Conservation (phyloP, 2,797 vertebrate species). For the Trachurus trachurus region DNA sequence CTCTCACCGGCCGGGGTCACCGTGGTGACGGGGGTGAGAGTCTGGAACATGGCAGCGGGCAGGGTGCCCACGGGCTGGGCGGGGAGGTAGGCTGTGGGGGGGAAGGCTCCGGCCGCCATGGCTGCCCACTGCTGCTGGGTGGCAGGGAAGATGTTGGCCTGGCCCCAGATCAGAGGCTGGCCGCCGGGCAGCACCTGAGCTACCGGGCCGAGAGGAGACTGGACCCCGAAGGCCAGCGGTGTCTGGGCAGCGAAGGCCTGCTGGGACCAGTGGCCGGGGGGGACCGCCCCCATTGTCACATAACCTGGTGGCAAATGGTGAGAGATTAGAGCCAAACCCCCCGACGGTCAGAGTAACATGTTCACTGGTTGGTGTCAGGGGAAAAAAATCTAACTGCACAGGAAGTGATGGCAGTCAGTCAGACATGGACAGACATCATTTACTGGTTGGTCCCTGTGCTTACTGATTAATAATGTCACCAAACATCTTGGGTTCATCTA, state of each 20-base stretch:
- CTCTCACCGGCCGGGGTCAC: slow-evolving; percentile 89
- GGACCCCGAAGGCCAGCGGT: slow-evolving; percentile 95
- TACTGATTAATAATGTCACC: too few species aligned
- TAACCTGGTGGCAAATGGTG: slow-evolving; percentile 88
- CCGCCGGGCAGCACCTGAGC: slow-evolving; percentile 97
- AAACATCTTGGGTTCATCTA: too few species aligned
- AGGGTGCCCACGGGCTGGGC: slow-evolving; percentile 96
- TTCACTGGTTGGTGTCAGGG: too few species aligned
- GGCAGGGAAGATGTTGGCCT: slow-evolving; percentile 94
- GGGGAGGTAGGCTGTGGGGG: slow-evolving; percentile 98
- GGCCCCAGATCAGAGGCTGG: slow-evolving; percentile 97
- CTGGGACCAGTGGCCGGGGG: slow-evolving; percentile 97
- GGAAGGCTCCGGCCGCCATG: slow-evolving; percentile 95
- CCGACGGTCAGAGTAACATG: too few species aligned
- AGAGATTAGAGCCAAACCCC: not conserved
- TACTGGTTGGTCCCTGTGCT: too few species aligned
- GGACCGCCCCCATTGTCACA: slow-evolving; percentile 98
- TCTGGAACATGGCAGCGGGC: slow-evolving; percentile 98
- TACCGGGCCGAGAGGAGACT: slow-evolving; percentile 90
- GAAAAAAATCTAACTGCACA: too few species aligned
- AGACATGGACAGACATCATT: too few species aligned
- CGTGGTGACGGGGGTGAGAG: slow-evolving; percentile 91
- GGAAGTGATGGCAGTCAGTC: too few species aligned
- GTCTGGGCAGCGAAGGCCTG: slow-evolving; percentile 93
- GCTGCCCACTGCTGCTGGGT: slow-evolving; percentile 97